Evolutionary conservation across 2,888 invertebrate genomes (phyloP).

Genomic region (Rhopalosiphum nymphaeae): DNA sequence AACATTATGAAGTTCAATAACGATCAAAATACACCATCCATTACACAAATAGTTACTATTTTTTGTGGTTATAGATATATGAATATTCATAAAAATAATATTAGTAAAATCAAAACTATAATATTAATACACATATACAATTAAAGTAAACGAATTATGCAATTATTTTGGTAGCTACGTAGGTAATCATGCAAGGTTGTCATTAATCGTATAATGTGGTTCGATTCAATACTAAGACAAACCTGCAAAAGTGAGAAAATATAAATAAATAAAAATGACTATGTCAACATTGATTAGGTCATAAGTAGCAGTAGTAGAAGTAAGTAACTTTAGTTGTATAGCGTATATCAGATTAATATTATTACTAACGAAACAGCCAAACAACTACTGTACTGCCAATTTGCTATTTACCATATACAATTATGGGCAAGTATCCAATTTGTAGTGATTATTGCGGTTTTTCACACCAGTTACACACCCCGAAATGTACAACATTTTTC

Average conservation of each 20-base stretch:
- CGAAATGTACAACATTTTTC: constrained; percentile 37
- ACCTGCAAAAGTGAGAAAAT: not conserved
- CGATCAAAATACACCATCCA: not conserved
- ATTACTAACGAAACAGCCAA: not conserved
- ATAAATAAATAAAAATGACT: constrained; percentile 9
- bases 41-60: not conserved
- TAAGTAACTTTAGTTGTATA: not conserved
- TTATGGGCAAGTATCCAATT: constrained; percentile 49
- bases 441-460: constrained; percentile 48
- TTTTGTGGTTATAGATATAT: not conserved
- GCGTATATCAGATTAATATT: not conserved
- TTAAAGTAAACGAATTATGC: not conserved
- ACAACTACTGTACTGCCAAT: not conserved
- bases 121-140: not conserved
- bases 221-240: not conserved
- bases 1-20: not conserved
- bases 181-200: constrained; percentile 2
- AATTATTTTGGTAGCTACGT: not conserved
- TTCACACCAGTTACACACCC: constrained; percentile 39
- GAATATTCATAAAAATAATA: not conserved
- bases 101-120: not conserved
- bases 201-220: not conserved
- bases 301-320: not conserved
- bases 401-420: not conserved
- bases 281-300: constrained; percentile 22